These are phyloP conservation scores for Prionailurus viverrinus DNA, from an alignment of 2,113 vertebrate species.

Conservation along the genomic window DNA sequence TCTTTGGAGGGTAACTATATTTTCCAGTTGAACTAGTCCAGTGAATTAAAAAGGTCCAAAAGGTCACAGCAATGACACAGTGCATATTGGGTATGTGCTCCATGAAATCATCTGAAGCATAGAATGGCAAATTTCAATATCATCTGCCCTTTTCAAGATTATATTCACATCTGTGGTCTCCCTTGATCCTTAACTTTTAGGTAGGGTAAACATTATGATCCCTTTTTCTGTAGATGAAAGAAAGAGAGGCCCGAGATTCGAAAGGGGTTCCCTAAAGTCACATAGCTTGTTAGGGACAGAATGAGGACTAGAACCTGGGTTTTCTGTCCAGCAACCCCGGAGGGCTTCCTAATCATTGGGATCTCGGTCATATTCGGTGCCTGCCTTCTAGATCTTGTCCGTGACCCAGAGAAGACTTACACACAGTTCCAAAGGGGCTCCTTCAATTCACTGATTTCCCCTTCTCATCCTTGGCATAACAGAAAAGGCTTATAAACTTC, in stretches of 20 bases:
- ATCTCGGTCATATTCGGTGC: background rate
- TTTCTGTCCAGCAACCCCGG: background rate
- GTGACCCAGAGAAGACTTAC: background rate
- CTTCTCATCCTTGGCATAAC: background rate
- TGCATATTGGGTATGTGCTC: slow-evolving; percentile 17
- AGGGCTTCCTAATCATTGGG: background rate
- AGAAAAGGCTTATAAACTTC: slow-evolving; percentile 4
- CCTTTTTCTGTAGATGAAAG: slow-evolving; percentile 15
- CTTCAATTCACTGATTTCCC: slow-evolving; percentile 41
- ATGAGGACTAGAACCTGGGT: background rate
- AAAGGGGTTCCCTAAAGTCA: background rate
- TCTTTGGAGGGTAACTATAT: background rate
- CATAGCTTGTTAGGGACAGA: background rate
- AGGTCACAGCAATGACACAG: background rate
- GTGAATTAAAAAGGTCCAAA: slow-evolving; percentile 40
- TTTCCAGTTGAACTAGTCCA: slow-evolving; percentile 57
- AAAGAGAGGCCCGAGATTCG: background rate
- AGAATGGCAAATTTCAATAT: slow-evolving; percentile 53
- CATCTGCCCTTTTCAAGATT: slow-evolving; percentile 16
- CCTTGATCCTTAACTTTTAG: background rate
- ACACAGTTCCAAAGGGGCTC: background rate
- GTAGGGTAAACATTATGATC: background rate
- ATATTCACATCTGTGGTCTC: background rate
- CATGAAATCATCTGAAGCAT: background rate
- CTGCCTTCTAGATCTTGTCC: slow-evolving; percentile 7